Base-by-base conservation (phyloP, 2,888 invertebrate genomes). In the Melieria picta region DNA sequence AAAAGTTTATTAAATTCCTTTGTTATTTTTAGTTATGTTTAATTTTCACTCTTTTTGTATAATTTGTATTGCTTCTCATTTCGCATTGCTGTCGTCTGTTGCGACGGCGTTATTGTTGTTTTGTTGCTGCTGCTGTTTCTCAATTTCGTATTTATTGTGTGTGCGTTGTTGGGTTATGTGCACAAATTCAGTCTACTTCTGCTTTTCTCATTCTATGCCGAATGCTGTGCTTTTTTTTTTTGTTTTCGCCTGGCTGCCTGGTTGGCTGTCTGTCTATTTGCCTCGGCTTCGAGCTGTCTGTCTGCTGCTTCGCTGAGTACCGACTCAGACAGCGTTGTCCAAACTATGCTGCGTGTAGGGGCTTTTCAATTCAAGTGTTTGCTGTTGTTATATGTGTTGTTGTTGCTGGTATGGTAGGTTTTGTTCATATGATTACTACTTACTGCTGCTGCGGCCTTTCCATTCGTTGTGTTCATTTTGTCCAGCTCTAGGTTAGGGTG, bases 401-500 rank as follows among this genome's bases (percentile, higher is more conserved):
- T 30, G 47, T 16, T 16, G 16, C 9, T 62, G 16, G n/a, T 48
- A 30, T 30, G n/a, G 46, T 16, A 48, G 62, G 6, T 62, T 62
- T 62, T 13, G 30, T 30, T 48, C 30, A 16, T 47, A 16, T 7
- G 62, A 62, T 10, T 48, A n/a, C n/a, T n/a, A 42, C 55, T 30
- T 30, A 10, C n/a, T 43, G 42, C 43, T 52, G 64, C 10, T 64
- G 58, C 58, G 30, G 30, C 55, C 43, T 50, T 64, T 52, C 52
- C 11, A n/a, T 9, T 52, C 55, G 52, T 5, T 30, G 30, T n/a
- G 52, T 52, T 52, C 16, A 43, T 7, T 52, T 64, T 11, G 52
- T 16, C 52, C 52, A 64, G 7, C 52, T 58, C 13, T 10, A 52
- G 42, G 64, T 64, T 50, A 64, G 64, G 64, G 43, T 64, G n/a